Evolutionary conservation across 2,113 vertebrate species (phyloP).

Genomic region (Phyllostomus discolor): DNA sequence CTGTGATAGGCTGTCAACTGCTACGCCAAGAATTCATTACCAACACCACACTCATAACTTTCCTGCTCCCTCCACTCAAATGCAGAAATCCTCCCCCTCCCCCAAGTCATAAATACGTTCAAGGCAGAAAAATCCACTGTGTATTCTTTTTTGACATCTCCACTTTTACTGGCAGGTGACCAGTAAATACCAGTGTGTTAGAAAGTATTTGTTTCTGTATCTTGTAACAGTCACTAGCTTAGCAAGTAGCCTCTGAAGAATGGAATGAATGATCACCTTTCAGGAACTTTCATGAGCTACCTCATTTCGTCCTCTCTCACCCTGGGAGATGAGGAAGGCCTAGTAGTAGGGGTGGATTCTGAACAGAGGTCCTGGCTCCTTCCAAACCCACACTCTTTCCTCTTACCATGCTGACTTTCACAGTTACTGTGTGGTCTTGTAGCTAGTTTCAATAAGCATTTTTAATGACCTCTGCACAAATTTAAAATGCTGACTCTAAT

Average conservation of each 20-base stretch:
- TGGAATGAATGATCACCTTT: accelerated
- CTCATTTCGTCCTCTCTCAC: accelerated
- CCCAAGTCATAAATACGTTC: background rate
- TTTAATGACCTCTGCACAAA: background rate
- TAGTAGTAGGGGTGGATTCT: background rate
- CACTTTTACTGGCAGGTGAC: background rate
- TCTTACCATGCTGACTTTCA: background rate
- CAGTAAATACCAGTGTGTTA: background rate
- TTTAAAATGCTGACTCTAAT: background rate
- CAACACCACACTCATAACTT: background rate
- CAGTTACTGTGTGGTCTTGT: background rate
- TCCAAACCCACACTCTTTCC: background rate
- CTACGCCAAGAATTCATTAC: background rate
- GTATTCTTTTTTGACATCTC: background rate
- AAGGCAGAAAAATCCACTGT: background rate
- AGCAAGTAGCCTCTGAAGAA: background rate
- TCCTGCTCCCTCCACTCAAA: background rate
- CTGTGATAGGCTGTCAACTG: background rate
- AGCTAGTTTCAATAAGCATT: background rate
- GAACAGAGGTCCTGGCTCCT: background rate
- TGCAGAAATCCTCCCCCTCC: background rate
- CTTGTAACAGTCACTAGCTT: background rate
- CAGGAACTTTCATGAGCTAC: accelerated
- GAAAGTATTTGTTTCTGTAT: background rate
- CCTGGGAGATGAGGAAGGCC: too few relatives aligned